Evolutionary conservation across 92 coral and sea anemone genomes (phyloP).

Genomic region (Palythoa grandiflora): DNA sequence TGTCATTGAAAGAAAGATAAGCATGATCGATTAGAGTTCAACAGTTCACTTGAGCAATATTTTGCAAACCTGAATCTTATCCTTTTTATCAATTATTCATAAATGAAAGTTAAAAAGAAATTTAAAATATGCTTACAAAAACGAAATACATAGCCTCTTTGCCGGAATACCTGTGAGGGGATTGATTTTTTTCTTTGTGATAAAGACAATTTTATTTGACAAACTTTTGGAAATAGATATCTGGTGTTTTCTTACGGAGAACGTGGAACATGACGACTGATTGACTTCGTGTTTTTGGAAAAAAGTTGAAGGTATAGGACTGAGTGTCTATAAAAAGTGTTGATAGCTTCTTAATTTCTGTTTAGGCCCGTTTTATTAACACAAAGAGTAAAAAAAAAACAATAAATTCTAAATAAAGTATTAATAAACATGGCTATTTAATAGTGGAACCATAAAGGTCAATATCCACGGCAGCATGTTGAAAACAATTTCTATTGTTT

Average conservation of each 20-base stretch:
- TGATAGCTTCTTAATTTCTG: neutral
- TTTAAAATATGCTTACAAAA: neutral
- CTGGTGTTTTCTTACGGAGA: neutral
- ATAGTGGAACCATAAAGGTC: neutral
- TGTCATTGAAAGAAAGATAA: neutral
- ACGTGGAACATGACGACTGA: neutral
- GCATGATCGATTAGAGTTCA: neutral
- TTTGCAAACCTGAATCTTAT: neutral
- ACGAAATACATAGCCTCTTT: neutral
- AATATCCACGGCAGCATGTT: constrained; percentile 18
- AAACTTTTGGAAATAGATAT: neutral
- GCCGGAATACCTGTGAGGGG: neutral
- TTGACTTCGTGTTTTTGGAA: neutral
- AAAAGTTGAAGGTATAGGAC: neutral
- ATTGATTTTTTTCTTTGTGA: neutral
- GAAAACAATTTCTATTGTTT: constrained; percentile 10
- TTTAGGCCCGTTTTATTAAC: too few relatives aligned
- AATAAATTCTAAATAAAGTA: neutral
- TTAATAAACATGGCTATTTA: neutral
- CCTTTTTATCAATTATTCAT: neutral
- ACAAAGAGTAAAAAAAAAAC: too few relatives aligned
- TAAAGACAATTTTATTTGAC: neutral
- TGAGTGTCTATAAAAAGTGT: neutral
- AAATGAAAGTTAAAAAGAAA: neutral
- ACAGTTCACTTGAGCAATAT: neutral